Percentiles rank a stretch among this genome's conserved stretches.
phyloP scores from a whole-genome alignment of 2,888 invertebrate species.

The Troides helena region DNA sequence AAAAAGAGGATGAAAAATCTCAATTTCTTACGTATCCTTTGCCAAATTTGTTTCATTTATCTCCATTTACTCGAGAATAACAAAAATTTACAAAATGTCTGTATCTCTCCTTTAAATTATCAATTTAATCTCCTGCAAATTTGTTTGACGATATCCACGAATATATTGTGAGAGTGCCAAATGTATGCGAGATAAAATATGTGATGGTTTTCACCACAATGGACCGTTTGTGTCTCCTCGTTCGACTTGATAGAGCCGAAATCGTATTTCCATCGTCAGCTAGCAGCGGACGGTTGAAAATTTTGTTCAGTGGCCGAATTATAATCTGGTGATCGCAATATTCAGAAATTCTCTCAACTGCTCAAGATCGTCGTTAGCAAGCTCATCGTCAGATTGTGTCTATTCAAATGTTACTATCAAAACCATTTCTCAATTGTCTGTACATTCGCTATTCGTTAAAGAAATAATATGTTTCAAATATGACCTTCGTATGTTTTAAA shows the following conservation, averaged over 20 bases:
- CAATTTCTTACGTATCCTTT: too few species aligned
- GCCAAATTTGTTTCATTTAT: too few species aligned
- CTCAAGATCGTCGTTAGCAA: not conserved
- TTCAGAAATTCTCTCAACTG: slow-evolving; percentile 1
- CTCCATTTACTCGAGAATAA: too few species aligned
- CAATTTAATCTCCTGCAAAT: slow-evolving; percentile 2
- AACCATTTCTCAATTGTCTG: not conserved
- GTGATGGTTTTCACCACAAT: not conserved
- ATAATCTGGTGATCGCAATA: not conserved
- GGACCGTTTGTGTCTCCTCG: not conserved
- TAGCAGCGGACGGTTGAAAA: not conserved
- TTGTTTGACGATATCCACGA: slow-evolving; percentile 7
- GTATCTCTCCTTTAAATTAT: not conserved
- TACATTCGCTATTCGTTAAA: not conserved
- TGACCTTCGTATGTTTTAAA: too few species aligned
- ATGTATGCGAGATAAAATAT: not conserved
- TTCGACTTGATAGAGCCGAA: not conserved
- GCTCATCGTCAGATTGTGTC: not conserved
- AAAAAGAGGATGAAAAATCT: too few species aligned
- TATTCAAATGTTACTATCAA: slow-evolving; percentile 1
- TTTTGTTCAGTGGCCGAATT: slow-evolving; percentile 7
- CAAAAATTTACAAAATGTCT: too few species aligned
- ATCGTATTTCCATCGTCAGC: slow-evolving; percentile 14
- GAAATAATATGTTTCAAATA: not conserved
- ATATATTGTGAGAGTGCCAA: slow-evolving; percentile 11